Evolutionary conservation across 1,140 invertebrate species (phyloP), one percentile per base, ranked within the genome.

Genomic region (Procambarus clarkii): DNA sequence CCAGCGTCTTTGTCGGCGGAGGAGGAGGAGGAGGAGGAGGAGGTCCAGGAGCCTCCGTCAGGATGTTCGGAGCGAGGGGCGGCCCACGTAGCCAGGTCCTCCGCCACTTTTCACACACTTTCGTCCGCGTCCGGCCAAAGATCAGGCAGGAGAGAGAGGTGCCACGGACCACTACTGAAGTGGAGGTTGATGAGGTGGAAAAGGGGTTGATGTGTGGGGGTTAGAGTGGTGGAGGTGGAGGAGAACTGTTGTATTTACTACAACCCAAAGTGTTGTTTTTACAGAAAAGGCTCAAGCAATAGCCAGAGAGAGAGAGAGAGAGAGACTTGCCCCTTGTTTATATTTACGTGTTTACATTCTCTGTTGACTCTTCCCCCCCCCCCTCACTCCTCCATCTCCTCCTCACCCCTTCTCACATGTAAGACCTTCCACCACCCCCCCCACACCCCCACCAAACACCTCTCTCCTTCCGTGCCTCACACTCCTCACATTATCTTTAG

Each of bases 281-380:
- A 58, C 13, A 48, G 79, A 80, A 48, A 46, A 18, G 79, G 0
- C 7, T n/a, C n/a, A n/a, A 11, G 0, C 76, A 2, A 78, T 44
- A 78, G n/a, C 34, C 34, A 83, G 81, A 60, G 81, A 54, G 50
- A 64, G 81, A 7, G 21, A 7, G 21, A 50, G 79, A 44, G 81
- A 84, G 81, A 84, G 81, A 85, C n/a, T 60, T 46, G 83, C 24
- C 34, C 1, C 83, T 34, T 85, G 83, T 85, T 85, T 85, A 85
- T 85, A 74, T 85, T 34, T 85, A 85, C 83, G 58, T 85, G 83
- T 85, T 85, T 85, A 85, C 83, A 74, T 34, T 76, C 46, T 15
- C 34, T 86, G 83, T 76, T 86, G 34, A 76, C 71, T 50, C 83
- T 86, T 46, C 64, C 83, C 83, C 71, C 48, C 46, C n/a, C 45